Evolutionary conservation across 2,888 invertebrate species (phyloP).

Genomic region (Meliscaeva auricollis): DNA sequence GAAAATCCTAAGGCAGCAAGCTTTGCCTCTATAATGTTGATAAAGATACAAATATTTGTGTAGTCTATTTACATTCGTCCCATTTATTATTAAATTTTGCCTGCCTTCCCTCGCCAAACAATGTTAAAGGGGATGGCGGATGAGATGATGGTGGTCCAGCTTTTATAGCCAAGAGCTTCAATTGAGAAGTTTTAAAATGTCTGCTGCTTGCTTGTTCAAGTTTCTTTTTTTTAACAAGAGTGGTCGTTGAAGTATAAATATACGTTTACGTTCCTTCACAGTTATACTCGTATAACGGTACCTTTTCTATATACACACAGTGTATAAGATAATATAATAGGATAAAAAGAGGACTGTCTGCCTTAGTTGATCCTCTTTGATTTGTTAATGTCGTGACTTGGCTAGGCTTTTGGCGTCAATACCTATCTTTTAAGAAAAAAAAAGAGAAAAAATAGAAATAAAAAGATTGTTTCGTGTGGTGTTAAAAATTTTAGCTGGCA

Average conservation of each 20-base stretch:
- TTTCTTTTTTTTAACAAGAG: slow-evolving; percentile 27
- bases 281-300: slow-evolving; percentile 2
- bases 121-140: slow-evolving; percentile 23
- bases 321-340: slow-evolving; percentile 22
- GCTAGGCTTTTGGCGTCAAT: slow-evolving; percentile 39
- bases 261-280: background rate
- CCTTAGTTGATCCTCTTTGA: slow-evolving; percentile 66
- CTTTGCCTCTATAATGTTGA: slow-evolving; percentile 47
- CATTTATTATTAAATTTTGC: slow-evolving; percentile 70
- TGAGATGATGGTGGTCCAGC: slow-evolving; percentile 33
- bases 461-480: slow-evolving; percentile 10
- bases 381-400: slow-evolving; percentile 61
- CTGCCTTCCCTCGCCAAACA: slow-evolving; percentile 30
- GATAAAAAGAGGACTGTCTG: slow-evolving; percentile 59
- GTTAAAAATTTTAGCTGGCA: slow-evolving; percentile 41
- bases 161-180: slow-evolving; percentile 53
- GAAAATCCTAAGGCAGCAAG: slow-evolving; percentile 55
- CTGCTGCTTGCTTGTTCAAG: slow-evolving; percentile 49
- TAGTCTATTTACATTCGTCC: slow-evolving; percentile 67
- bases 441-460: background rate
- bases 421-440: background rate
- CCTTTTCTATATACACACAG: background rate
- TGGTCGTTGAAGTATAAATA: slow-evolving; percentile 36
- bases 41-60: slow-evolving; percentile 71
- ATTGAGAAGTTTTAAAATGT: slow-evolving; percentile 59